Evolutionary conservation across 2,797 vertebrate genomes (phyloP), one percentile per base, ranked within the genome.

Genomic region (Lindbergichthys nudifrons): DNA sequence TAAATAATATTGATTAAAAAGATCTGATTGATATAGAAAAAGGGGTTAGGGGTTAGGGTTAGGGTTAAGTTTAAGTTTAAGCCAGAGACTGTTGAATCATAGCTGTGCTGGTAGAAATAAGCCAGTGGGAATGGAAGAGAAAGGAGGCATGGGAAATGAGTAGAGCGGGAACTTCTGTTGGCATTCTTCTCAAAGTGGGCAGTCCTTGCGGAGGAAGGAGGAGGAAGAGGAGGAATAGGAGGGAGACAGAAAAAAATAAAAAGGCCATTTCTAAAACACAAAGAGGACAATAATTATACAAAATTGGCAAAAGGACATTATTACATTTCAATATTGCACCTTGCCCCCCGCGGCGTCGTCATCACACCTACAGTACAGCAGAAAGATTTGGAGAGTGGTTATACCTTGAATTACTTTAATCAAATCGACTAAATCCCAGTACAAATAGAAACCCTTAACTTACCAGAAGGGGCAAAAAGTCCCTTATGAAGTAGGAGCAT

Each of bases 141-240:
- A 60, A 54, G 19, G 53, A 81, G n/a, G 63, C 68, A 77, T 75
- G 67, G 65, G 80, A 87, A 84, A 73, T 66, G 5, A 52, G 14
- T 66, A 42, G 42, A 70, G 23, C 75, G 66, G 66, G 62, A 81
- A 77, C 79, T 41, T 14, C 6, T 18, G 39, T 48, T 5, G 1
- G 71, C 65, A 77, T 67, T 73, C 14, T 68, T 82, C 69, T 73
- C 36, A 65, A 71, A 70, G 61, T 26, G 10, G 46, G 46, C 26
- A 52, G 19, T 64, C 32, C 19, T 72, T 54, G 32, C 57, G 16
- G 18, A 30, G 19, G 54, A 64, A 9, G 11, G 42, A 70, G 32
- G 32, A 32, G 32, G 32, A 8, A 36, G 32, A 30, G 30, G 30
- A 30, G 0, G 19, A 30, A 46, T 52, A 53, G 11, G 54, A 64